phyloP scores from a whole-genome alignment of 2,113 vertebrate species.

The Ameiurus melas region DNA sequence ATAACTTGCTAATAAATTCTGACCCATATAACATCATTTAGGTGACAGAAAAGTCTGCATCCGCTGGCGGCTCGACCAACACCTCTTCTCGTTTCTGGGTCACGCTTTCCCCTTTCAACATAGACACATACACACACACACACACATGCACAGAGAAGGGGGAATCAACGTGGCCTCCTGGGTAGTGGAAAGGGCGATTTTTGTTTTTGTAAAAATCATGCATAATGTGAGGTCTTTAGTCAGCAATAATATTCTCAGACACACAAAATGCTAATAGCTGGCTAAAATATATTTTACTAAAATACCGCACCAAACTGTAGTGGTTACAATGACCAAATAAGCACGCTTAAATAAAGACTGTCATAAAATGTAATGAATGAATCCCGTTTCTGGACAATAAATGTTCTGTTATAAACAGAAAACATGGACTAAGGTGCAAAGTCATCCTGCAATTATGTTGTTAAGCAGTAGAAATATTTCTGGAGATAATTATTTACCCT shows the following conservation, averaged over 20 bases:
- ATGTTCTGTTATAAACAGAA: not conserved
- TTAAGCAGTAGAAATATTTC: not conserved
- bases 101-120: conserved; percentile 45
- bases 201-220: conserved; percentile 10
- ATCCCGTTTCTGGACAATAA: not conserved
- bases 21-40: conserved; percentile 64
- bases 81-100: conserved; percentile 63
- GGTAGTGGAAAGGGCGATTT: conserved; percentile 18
- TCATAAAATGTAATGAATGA: not conserved
- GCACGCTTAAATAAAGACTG: too few relatives aligned
- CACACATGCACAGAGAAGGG: not conserved
- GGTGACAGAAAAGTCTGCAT: conserved; percentile 57
- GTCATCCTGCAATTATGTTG: too few relatives aligned
- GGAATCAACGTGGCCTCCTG: conserved; percentile 28
- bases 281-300: not conserved
- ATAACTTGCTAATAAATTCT: conserved; percentile 65
- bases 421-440: not conserved
- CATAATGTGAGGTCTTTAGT: conserved; percentile 38
- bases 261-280: not conserved
- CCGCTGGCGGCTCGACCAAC: conserved; percentile 51
- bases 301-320: not conserved
- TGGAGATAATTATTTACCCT: not conserved
- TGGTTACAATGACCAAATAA: not conserved
- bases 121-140: conserved; percentile 20
- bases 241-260: conserved; percentile 5